phyloP scores from a whole-genome alignment of 1,140 invertebrate genomes.

The Hylaeus volcanicus region DNA sequence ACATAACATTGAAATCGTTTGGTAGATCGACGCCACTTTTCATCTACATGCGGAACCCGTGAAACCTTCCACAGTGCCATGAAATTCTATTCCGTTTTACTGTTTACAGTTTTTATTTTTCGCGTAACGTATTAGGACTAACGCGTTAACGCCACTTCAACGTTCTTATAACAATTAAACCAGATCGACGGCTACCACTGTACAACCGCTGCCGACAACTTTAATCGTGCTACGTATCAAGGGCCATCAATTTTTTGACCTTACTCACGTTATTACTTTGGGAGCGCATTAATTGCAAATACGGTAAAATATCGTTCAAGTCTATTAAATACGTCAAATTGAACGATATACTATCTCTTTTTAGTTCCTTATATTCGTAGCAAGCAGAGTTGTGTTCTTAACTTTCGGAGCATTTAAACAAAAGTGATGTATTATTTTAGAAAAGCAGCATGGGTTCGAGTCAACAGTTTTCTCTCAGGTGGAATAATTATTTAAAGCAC shows the following conservation, averaged over 20 bases:
- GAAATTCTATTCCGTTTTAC: slow-evolving; percentile 62
- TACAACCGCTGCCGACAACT: slow-evolving; percentile 13
- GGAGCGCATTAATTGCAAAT: slow-evolving; percentile 22
- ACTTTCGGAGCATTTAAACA: background rate
- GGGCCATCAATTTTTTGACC: slow-evolving; percentile 16
- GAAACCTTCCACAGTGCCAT: slow-evolving; percentile 65
- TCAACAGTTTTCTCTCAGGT: slow-evolving; percentile 88
- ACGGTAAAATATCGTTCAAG: slow-evolving; percentile 39
- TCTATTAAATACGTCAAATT: slow-evolving; percentile 1
- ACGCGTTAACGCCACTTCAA: slow-evolving; percentile 13
- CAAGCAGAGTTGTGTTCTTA: background rate
- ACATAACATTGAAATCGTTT: slow-evolving; percentile 57
- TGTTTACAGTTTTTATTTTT: slow-evolving; percentile 69
- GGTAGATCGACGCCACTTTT: slow-evolving; percentile 42
- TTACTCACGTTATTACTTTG: slow-evolving; percentile 22
- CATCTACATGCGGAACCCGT: slow-evolving; percentile 43
- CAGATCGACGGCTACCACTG: background rate
- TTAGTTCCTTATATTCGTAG: background rate
- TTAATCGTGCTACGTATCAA: slow-evolving; percentile 9
- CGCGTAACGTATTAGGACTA: slow-evolving; percentile 44
- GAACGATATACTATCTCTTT: background rate
- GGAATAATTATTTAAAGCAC: slow-evolving; percentile 89
- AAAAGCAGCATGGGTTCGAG: slow-evolving; percentile 79
- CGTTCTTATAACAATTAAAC: slow-evolving; percentile 4
- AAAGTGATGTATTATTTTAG: slow-evolving; percentile 50